Evolutionary conservation across 2,888 invertebrate genomes (phyloP), one percentile per base, ranked within the genome.

Genomic region (Oxyscelio sp.): DNA sequence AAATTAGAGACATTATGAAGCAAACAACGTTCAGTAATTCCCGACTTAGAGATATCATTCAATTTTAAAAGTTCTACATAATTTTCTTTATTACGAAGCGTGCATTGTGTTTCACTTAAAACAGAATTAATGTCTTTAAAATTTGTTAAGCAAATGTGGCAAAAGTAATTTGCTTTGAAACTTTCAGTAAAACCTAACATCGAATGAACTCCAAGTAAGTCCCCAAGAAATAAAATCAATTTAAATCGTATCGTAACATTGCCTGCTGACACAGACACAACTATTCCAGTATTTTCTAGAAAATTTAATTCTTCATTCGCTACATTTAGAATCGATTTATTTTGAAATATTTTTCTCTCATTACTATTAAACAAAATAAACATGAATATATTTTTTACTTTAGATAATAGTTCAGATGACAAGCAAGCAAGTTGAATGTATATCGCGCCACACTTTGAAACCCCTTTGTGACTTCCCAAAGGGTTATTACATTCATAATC

Each of bases 341-440:
- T 77, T 63, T 54, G 65, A 24, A 86, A 78, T 22, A 31, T 15
- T 59, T 74, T 45, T 59, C 85, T 65, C 74, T 88, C 88, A 2
- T 80, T 19, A 6, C 80, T 59, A 74, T 88, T 85, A n/a, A 84
- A 88, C 13, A 86, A 43, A 19, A 84, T 50, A 48, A 84, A 85
- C 8, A 88, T 27, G 68, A 87, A 87, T 40, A 86, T 87, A 73
- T 87, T 87, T 19, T 83, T 54, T 5, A 87, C 17, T 48, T 86
- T 87, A 4, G 82, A 80, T 31, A 54, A 45, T 4, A 80, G 56
- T 40, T 58, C 24, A 11, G 83, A 78, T 13, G 85, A 79, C 31
- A 87, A 73, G 65, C 77, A 81, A 17, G 73, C 71, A n/a, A 87
- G 56, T 13, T 34, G 56, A 11, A 77, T 34, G 17, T 75, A 75